phyloP scores from a whole-genome alignment of 2,888 invertebrate species.

The Blastobasis lacticolella region DNA sequence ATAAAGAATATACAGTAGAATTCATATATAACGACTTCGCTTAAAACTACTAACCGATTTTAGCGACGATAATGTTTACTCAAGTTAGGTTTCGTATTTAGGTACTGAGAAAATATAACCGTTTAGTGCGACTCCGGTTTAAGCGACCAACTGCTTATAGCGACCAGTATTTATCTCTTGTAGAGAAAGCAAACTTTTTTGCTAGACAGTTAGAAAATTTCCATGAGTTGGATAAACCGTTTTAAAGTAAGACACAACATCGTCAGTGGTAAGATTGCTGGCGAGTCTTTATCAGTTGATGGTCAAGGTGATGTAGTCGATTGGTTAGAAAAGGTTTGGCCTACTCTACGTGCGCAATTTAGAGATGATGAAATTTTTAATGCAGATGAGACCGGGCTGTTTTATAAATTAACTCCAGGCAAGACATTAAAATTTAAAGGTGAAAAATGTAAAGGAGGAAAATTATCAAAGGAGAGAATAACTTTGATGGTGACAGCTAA shows the following conservation, averaged over 20 bases:
- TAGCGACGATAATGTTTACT: slow-evolving; percentile 5
- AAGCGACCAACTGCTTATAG: slow-evolving; percentile 6
- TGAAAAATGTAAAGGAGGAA: slow-evolving; percentile 15
- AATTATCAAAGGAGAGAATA: slow-evolving; percentile 15
- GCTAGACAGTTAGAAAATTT: neutral
- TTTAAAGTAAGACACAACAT: neutral
- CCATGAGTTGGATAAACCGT: neutral
- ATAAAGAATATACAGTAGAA: too few species aligned
- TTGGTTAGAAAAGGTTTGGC: slow-evolving; percentile 14
- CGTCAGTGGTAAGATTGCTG: slow-evolving; percentile 17
- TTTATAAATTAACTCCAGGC: slow-evolving; percentile 14
- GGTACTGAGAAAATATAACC: slow-evolving; percentile 16
- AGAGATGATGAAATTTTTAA: slow-evolving; percentile 20
- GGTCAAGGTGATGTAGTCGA: slow-evolving; percentile 11
- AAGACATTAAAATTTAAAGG: slow-evolving; percentile 9
- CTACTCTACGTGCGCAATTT: slow-evolving; percentile 14
- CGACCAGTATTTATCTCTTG: slow-evolving; percentile 10
- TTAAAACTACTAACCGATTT: neutral
- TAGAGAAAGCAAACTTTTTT: neutral
- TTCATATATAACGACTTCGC: too few species aligned
- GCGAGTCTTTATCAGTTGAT: slow-evolving; percentile 14
- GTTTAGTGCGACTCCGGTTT: slow-evolving; percentile 15
- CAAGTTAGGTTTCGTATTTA: slow-evolving; percentile 10
- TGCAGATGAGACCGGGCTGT: slow-evolving; percentile 20
- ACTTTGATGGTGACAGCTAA: slow-evolving; percentile 20